Conservation (phyloP, 2,888 invertebrate species). For the Eilema depressum region DNA sequence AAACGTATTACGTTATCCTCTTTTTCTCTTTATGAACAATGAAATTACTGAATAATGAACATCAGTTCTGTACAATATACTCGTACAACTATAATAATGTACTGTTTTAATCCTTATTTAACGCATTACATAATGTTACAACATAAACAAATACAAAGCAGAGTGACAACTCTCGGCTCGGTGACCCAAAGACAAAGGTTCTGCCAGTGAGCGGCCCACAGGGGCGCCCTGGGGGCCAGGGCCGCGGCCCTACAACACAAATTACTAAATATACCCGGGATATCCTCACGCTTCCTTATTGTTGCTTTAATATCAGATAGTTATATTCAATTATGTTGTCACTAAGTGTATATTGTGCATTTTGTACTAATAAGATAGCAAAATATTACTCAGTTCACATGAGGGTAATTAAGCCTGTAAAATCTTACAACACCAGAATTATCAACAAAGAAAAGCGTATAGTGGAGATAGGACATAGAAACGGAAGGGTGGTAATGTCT, state of each 20-base stretch:
- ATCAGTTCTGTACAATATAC: background rate
- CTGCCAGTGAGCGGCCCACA: background rate
- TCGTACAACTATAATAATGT: background rate
- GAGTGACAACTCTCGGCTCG: slow-evolving; percentile 2
- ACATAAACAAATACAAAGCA: slow-evolving; percentile 3
- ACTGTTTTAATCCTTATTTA: background rate
- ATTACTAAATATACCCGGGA: background rate
- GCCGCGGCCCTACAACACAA: background rate
- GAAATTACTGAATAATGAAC: background rate
- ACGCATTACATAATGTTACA: background rate
- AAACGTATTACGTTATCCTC: no score
- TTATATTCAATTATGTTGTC: slow-evolving; percentile 7
- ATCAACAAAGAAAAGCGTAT: no score
- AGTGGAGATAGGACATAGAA: no score
- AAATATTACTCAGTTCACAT: no score
- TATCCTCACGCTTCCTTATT: background rate
- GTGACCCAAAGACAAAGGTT: background rate
- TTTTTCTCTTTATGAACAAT: background rate
- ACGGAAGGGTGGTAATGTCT: no score
- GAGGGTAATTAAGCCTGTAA: background rate
- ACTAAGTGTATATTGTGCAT: background rate
- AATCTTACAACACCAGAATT: no score
- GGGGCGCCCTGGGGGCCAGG: background rate
- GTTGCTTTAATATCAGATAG: background rate
- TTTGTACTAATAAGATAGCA: background rate